phyloP scores from a whole-genome alignment of 1,140 invertebrate species.

The Cotesia chilonis region DNA sequence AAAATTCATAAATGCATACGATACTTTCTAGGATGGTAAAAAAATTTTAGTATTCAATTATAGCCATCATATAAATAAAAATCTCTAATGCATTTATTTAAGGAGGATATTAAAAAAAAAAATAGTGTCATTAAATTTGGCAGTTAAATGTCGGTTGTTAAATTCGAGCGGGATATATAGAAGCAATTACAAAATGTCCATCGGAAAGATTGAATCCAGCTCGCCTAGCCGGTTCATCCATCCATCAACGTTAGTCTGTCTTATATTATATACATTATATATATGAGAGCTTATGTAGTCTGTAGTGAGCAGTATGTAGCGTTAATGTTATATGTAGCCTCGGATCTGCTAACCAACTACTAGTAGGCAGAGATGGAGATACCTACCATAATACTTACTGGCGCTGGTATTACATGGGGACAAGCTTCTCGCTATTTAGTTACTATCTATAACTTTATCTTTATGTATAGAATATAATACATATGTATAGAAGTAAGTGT shows the following conservation, averaged over 20 bases:
- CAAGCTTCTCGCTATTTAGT: neutral
- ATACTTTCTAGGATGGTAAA: too few species aligned
- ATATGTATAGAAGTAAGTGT: slow-evolving; percentile 7
- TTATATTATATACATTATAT: slow-evolving; percentile 26
- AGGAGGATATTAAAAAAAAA: too few species aligned
- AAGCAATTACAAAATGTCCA: slow-evolving; percentile 36
- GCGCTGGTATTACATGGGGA: slow-evolving; percentile 5
- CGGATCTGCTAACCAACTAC: too few species aligned
- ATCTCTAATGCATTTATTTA: too few species aligned
- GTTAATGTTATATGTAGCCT: slow-evolving; percentile 7
- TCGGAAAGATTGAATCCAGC: slow-evolving; percentile 37
- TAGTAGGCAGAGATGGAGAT: neutral
- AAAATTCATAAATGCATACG: too few species aligned
- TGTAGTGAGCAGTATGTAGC: neutral
- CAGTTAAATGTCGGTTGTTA: too few species aligned
- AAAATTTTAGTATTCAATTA: too few species aligned
- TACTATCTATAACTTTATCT: neutral
- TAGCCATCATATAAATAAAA: too few species aligned
- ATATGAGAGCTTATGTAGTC: slow-evolving; percentile 35
- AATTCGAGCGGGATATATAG: neutral
- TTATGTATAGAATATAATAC: neutral
- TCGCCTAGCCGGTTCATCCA: slow-evolving; percentile 33
- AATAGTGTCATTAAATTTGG: too few species aligned
- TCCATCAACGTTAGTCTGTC: slow-evolving; percentile 34
- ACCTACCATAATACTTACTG: neutral